phyloP scores from a whole-genome alignment of 1,140 invertebrate species.

The Drosophila mayri region DNA sequence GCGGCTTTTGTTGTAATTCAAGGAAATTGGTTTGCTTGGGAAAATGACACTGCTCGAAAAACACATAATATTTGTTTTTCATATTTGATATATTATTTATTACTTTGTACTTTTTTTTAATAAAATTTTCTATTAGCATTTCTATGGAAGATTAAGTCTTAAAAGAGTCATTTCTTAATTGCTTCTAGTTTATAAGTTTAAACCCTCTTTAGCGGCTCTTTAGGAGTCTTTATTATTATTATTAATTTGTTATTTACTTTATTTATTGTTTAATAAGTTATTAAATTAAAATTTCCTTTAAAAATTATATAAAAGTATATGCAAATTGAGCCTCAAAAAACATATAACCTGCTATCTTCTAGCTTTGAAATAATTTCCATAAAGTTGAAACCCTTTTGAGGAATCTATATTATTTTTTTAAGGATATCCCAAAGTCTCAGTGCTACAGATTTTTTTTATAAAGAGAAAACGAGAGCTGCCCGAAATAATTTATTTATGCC shows the following conservation, averaged over 20 bases:
- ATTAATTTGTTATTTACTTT: no score
- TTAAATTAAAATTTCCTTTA: no score
- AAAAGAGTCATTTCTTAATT: no score
- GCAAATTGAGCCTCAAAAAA: no score
- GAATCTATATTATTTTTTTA: neutral
- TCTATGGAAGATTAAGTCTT: no score
- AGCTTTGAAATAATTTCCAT: neutral
- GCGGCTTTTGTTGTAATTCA: conserved; percentile 79
- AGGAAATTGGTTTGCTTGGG: conserved; percentile 66
- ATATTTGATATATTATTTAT: neutral
- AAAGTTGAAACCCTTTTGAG: neutral
- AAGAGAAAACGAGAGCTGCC: neutral
- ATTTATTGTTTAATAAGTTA: no score
- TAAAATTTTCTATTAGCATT: neutral
- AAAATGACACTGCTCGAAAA: conserved; percentile 18
- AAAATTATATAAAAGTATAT: no score
- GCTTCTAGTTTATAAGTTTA: no score
- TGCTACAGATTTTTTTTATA: neutral
- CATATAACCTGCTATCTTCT: neutral
- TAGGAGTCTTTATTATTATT: no score
- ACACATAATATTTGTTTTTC: neutral
- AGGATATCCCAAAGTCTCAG: conserved; percentile 1
- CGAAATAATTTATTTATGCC: conserved; percentile 68
- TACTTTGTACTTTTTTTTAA: neutral
- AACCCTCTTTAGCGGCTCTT: no score